Evolutionary conservation across 2,113 vertebrate species (phyloP).

Genomic region (Lynx canadensis): DNA sequence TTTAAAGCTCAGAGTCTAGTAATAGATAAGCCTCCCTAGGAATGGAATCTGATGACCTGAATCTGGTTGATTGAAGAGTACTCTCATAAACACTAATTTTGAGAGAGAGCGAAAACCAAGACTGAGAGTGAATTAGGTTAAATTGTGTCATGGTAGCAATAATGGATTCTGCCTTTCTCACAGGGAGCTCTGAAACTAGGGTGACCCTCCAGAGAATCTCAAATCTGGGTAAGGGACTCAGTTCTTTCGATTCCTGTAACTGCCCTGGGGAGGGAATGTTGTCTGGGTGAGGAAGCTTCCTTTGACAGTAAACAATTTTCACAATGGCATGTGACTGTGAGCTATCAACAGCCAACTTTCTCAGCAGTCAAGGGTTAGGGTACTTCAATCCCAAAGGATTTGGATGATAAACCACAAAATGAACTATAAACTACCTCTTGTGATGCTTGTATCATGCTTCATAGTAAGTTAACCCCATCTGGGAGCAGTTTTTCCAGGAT

Average conservation of each 20-base stretch:
- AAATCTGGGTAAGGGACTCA: background rate
- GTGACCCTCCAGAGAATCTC: background rate
- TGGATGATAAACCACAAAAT: background rate
- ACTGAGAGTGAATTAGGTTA: background rate
- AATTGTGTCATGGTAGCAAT: background rate
- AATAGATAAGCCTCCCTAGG: background rate
- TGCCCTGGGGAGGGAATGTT: accelerated
- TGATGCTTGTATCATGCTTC: background rate
- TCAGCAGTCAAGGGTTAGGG: background rate
- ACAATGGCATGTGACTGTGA: background rate
- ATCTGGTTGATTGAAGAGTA: background rate
- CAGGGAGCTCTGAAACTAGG: background rate
- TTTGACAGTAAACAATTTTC: background rate
- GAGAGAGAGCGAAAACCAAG: background rate
- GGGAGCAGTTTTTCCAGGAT: background rate
- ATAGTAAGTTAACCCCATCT: background rate
- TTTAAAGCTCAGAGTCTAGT: background rate
- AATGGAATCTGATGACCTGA: background rate
- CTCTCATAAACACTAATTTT: background rate
- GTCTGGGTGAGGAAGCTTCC: background rate
- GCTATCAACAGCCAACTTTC: background rate
- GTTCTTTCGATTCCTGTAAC: background rate
- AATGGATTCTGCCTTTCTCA: background rate
- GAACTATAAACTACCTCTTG: background rate
- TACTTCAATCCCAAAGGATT: background rate